A percentile compares a stretch with the other conserved stretches of the same genome.
Conservation (phyloP, 1,140 invertebrate genomes). For the Apolygus lucorum region DNA sequence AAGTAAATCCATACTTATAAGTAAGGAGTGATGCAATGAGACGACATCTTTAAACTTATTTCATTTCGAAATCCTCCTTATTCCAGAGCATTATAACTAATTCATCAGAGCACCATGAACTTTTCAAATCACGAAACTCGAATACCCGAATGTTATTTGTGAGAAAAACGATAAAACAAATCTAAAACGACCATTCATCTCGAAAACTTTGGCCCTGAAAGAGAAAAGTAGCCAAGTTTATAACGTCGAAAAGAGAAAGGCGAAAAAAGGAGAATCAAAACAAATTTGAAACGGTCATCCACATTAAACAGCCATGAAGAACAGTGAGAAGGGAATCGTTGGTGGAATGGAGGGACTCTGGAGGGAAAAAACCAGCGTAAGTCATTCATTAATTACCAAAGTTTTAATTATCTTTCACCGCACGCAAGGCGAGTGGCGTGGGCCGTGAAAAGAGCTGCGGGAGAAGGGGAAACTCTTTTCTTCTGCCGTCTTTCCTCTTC, state of each 20-base stretch:
- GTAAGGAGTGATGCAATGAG: too few species aligned
- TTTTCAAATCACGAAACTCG: too few species aligned
- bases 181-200: too few species aligned
- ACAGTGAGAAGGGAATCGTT: background rate
- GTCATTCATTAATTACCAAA: constrained; percentile 13
- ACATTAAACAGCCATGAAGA: background rate
- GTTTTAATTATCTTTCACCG: constrained; percentile 15
- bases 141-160: too few species aligned
- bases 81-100: too few species aligned
- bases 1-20: too few species aligned
- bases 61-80: too few species aligned
- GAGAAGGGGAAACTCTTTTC: background rate
- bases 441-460: background rate
- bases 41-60: too few species aligned
- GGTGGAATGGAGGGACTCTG: background rate
- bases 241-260: too few species aligned
- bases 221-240: too few species aligned
- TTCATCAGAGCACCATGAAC: too few species aligned
- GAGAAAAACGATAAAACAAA: background rate
- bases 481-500: background rate
- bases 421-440: background rate
- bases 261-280: background rate
- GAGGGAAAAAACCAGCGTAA: background rate
- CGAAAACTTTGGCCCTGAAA: too few species aligned
- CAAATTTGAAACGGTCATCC: background rate